phyloP scores from a whole-genome alignment of 2,888 invertebrate species.

The Rotaria sp. region DNA sequence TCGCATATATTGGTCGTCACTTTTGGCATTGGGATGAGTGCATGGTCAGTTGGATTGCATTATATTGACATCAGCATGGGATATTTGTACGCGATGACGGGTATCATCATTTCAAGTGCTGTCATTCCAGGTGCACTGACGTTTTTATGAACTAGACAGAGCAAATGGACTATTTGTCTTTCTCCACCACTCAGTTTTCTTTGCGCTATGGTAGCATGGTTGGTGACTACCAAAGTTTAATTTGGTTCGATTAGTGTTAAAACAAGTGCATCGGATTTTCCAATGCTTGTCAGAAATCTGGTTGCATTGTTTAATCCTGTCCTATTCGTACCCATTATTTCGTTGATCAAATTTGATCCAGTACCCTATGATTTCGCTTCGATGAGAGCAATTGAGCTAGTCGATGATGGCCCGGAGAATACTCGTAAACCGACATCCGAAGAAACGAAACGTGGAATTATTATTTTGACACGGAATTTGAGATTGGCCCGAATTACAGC shows the following conservation, averaged over 20 bases:
- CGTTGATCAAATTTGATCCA: neutral
- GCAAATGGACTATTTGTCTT: conserved; percentile 43
- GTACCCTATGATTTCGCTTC: neutral
- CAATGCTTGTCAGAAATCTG: neutral
- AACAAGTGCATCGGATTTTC: neutral
- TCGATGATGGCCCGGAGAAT: neutral
- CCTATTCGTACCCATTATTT: neutral
- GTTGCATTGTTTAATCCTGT: neutral
- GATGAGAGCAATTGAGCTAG: neutral
- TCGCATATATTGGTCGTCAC: neutral
- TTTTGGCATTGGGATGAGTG: conserved; percentile 39
- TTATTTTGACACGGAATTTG: neutral
- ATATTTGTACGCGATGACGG: conserved; percentile 55
- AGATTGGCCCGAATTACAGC: neutral
- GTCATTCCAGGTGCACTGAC: conserved; percentile 52
- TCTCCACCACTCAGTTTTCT: neutral
- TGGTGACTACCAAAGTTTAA: neutral
- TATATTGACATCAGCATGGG: conserved; percentile 47
- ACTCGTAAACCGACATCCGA: neutral
- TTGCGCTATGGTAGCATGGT: neutral
- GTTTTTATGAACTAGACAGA: conserved; percentile 53
- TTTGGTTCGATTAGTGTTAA: neutral
- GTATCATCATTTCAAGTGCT: conserved; percentile 53
- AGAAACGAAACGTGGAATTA: neutral
- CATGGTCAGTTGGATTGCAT: conserved; percentile 47